Base-by-base conservation (phyloP, 2,888 invertebrate species). In the Mactromeris polynyma region DNA sequence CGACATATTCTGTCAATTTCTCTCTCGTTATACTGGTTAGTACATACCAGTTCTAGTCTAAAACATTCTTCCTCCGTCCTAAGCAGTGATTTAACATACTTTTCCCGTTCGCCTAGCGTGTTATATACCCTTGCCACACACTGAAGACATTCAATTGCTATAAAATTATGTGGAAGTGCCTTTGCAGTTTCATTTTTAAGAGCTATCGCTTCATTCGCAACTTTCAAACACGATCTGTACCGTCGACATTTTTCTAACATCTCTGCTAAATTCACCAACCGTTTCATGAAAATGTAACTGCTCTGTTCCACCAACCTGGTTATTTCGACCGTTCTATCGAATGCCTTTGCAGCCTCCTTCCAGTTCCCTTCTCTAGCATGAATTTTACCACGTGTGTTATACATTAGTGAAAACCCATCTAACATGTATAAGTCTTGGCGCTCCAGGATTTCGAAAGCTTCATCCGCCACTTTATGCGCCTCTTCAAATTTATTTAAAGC, bases 201-300 rank as follows among this genome's bases (percentile, higher is more conserved):
- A 17, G 14, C 64, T 2, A 58, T 38, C 4, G 85, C 85, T 64
- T 85, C 79, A 51, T 80, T 64, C 0, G 80, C 64, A 38, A 79
- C 36, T 40, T 64, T 38, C n/a, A 85, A 51, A 31, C 58, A 26
- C 0, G 58, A 14, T 7, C 21, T n/a, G n/a, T 46, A 78, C 3
- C 33, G 36, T 21, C 54, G 4, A 9, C 54, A 36, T 33, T 58
- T 80, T 64, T 85, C 85, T n/a, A 77, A 38, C 31, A 85, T 79
- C 38, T 85, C 85, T 19, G 85, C 85, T 31, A 85, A 26, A 31
- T 85, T 85, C 26, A 85, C 58, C 64, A 85, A 51, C 26, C 85
- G 51, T 80, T 85, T 85, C 85, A 85, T 85, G 42, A 19, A 85
- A 36, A 85, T 80, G 26, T 64, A 85, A 80, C 85, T 80, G n/a